These are phyloP conservation scores for Graphium colonna DNA, from an alignment of 2,888 invertebrate species.

Conservation along the genomic window DNA sequence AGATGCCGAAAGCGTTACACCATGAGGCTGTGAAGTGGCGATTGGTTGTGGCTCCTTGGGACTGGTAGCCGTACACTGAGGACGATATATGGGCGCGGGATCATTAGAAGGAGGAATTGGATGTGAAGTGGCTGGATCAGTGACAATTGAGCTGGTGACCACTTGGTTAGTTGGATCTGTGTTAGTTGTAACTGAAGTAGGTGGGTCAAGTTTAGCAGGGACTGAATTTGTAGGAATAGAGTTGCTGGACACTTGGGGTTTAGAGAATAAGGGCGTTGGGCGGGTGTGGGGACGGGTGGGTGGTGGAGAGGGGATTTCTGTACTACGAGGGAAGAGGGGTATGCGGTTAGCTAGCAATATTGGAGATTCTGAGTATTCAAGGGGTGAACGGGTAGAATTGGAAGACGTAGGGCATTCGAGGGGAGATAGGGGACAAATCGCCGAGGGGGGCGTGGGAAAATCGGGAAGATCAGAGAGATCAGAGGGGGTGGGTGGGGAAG, in stretches of 20 bases:
- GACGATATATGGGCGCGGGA: background rate
- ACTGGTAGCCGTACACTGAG: background rate
- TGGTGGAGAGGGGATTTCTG: background rate
- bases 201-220: too few relatives aligned
- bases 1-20: conserved; percentile 39
- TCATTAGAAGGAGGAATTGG: background rate
- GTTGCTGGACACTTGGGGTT: background rate
- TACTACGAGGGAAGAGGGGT: too few relatives aligned
- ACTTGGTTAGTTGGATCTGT: too few relatives aligned
- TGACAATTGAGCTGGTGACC: too few relatives aligned
- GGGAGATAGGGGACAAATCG: conserved; percentile 11
- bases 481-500: conserved; percentile 25
- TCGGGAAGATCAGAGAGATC: conserved; percentile 17
- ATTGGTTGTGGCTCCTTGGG: background rate
- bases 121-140: background rate
- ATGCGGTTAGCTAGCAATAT: background rate
- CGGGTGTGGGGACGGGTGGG: background rate
- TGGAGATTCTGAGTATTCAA: background rate
- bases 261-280: background rate
- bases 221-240: too few relatives aligned
- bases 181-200: too few relatives aligned
- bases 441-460: conserved; percentile 14
- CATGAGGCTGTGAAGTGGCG: conserved; percentile 6
- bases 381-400: too few relatives aligned
- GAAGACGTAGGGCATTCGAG: background rate